Base-by-base conservation (phyloP, 2,113 vertebrate species). In the Pipa parva region DNA sequence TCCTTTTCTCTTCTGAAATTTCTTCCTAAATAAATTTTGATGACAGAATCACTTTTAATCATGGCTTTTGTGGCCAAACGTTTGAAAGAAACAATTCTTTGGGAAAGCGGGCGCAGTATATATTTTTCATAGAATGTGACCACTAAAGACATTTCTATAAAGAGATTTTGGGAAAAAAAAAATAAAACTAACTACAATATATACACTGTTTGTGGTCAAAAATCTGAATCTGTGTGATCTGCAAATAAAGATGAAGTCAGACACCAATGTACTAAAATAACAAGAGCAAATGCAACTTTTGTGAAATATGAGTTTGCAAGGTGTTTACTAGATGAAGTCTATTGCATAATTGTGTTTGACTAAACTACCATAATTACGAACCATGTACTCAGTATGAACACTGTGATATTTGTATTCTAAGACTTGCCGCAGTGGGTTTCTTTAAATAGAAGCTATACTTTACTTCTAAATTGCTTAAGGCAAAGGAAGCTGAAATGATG, bases 391-490 rank as follows among this genome's bases (percentile, higher is more conserved):
- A 74, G 74, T 76, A 79, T 63, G 76, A 83, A 82, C 77, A 79
- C 79, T 83, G 80, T 71, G 84, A 82, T 84, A 84, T 85, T 85
- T 83, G 84, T 85, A 84, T 83, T 85, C 82, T 81, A 71, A 82
- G 81, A 78, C 74, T 80, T 74, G 74, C 84, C 84, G 80, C 82
- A 82, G 84, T 83, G 83, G 84, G 81, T 86, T 86, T 83, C 84
- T 91, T 90, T 90, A 92, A 92, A 92, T 91, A 91, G 90, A 86
- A 91, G 83, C 76, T 83, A 80, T 77, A 84, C 80, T 84, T 88
- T 86, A 77, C 84, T 86, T 79, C 80, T 78, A 83, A 85, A 83
- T 84, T 84, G 83, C 84, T 81, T 76, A 83, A 86, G 84, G 81
- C 85, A 86, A 81, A 85, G 81, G 76, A 84, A 78, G 83, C 77